A percentile compares a stretch with the other conserved stretches of the same genome.
Conservation (phyloP, 2,888 invertebrate species). For the Volucella inanis region DNA sequence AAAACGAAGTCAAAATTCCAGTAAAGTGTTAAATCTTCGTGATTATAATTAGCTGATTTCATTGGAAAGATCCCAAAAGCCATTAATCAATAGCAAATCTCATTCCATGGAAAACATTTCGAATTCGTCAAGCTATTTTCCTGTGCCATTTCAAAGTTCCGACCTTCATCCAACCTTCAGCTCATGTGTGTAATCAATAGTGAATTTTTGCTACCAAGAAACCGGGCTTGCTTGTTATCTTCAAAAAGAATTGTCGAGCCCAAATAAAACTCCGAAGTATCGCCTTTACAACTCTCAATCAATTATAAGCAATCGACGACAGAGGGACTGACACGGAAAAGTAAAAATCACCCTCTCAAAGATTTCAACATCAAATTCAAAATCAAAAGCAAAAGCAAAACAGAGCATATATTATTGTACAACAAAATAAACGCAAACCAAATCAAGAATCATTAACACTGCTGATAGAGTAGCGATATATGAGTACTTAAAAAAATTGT, state of each 20-base stretch:
- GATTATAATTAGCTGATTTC: neutral
- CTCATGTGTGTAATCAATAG: conserved; percentile 80
- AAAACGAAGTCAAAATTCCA: conserved; percentile 9
- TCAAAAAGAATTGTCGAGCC: conserved; percentile 52
- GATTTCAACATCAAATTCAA: neutral
- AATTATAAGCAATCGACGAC: conserved; percentile 16
- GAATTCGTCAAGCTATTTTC: conserved; percentile 2
- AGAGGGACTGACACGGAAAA: conserved; percentile 1
- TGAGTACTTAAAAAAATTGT: conserved; percentile 9
- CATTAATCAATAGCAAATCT: conserved; percentile 4
- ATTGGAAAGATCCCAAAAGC: neutral
- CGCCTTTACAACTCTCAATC: conserved; percentile 44
- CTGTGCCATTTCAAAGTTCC: conserved; percentile 66
- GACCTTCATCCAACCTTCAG: conserved; percentile 83
- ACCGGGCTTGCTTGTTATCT: conserved; percentile 38
- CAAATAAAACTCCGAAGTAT: conserved; percentile 75
- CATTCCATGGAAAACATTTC: conserved; percentile 7
- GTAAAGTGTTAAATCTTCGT: neutral
- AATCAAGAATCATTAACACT: conserved; percentile 76
- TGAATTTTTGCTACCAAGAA: conserved; percentile 70
- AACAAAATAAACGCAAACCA: neutral
- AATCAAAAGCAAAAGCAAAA: neutral
- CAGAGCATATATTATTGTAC: neutral
- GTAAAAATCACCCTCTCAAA: conserved; percentile 10
- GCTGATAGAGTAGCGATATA: conserved; percentile 54